These are phyloP conservation scores for Spodoptera littoralis DNA, from an alignment of 2,888 invertebrate species.

Conservation along the genomic window DNA sequence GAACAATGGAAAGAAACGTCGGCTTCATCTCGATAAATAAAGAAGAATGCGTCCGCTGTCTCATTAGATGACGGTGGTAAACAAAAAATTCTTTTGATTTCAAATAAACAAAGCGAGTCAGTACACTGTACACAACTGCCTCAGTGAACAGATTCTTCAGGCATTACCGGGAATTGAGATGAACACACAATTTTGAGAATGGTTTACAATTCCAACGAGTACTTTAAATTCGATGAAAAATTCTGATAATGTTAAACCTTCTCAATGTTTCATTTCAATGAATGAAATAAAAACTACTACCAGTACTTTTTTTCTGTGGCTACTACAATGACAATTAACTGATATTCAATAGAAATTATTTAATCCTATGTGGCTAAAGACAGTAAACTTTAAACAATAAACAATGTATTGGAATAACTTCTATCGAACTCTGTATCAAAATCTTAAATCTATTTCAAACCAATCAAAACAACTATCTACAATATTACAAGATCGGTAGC, in stretches of 20 bases:
- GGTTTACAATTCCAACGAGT: no score
- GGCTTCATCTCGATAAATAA: slow-evolving; percentile 64
- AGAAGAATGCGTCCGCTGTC: slow-evolving; percentile 55
- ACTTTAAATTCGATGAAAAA: no score
- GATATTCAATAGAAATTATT: no score
- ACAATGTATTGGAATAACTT: no score
- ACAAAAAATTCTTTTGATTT: slow-evolving; percentile 70
- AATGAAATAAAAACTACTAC: no score
- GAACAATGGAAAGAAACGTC: slow-evolving; percentile 58
- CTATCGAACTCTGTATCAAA: no score
- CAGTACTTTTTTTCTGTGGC: no score
- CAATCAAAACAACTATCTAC: slow-evolving; percentile 1
- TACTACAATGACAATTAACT: no score
- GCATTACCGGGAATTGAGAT: slow-evolving; percentile 30
- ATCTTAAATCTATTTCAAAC: background rate
- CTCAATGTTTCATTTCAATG: no score
- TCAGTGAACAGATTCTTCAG: slow-evolving; percentile 38
- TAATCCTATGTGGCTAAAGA: no score
- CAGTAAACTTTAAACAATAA: no score
- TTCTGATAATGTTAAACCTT: no score
- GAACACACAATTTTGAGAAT: background rate
- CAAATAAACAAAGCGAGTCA: slow-evolving; percentile 67
- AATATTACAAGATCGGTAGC: slow-evolving; percentile 15
- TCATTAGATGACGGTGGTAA: slow-evolving; percentile 64
- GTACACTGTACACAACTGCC: slow-evolving; percentile 27